Base-by-base conservation (phyloP, 2,888 invertebrate species). In the Tiliacea aurago region DNA sequence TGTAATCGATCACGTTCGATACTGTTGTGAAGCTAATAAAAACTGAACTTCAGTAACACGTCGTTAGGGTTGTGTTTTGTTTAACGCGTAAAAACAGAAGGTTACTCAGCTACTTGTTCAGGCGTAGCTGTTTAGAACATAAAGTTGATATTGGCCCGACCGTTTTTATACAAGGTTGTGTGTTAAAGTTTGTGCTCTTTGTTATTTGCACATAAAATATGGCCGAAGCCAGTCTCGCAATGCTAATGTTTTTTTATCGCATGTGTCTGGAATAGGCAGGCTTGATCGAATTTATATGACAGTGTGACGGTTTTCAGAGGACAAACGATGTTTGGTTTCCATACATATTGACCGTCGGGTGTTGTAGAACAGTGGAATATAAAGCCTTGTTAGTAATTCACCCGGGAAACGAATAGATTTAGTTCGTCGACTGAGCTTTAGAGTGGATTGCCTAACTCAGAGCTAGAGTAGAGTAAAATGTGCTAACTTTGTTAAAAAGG, bases 241-340 rank as follows among this genome's bases (percentile, higher is more conserved):
- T 93, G 93, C 90, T 93, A 93, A 93, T 92, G 90, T 90, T 91
- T 92, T n/a, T 94, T 92, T 93, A 92, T 93, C 88, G 88, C 90
- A 85, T 90, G 88, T 90, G 90, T 85, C 84, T 80, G 86, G 87
- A 88, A 89, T 87, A 89, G 87, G 86, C 86, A 76, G 81, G 81
- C 23, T 84, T 90, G 90, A 93, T 93, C 91, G 92, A 91, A 89
- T 93, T 93, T 94, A 89, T 91, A 89, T 90, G 88, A 89, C 86
- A 88, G 79, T 82, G 87, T 86, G 87, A 86, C 86, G 87, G 88
- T 88, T 89, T 78, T 72, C 51, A 71, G 78, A 73, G 84, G 83
- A 87, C 86, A 88, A 88, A 87, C 85, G 85, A 85, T 78, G 81
- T 85, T 85, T 86, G 83, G 76, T 73, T 70, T 43, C 69, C 63